A percentile compares a stretch with the other conserved stretches of the same genome.
These are phyloP conservation scores for Florisuga fusca DNA, from an alignment of 2,797 vertebrate genomes.

Conservation along the genomic window DNA sequence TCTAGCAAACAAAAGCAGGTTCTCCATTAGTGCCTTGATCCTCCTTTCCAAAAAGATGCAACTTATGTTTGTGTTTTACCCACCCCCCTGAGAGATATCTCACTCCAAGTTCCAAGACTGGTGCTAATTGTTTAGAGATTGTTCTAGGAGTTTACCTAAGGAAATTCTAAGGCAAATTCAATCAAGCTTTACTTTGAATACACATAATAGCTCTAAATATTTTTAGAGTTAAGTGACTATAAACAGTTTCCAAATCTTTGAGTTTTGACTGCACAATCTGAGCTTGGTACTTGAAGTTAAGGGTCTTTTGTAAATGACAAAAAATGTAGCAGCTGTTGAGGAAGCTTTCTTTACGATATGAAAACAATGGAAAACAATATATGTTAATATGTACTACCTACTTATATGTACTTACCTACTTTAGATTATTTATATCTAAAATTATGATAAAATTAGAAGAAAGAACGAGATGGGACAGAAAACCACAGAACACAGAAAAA, in stretches of 20 bases:
- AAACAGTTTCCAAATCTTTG: neutral
- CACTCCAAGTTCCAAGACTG: neutral
- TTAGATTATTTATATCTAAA: neutral
- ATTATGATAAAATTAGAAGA: neutral
- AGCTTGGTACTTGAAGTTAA: neutral
- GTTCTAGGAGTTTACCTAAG: neutral
- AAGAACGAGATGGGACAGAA: neutral
- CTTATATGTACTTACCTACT: neutral
- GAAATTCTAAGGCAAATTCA: slow-evolving; percentile 28
- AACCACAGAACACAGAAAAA: neutral
- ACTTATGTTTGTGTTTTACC: neutral
- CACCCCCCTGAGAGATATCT: neutral
- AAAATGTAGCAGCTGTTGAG: neutral
- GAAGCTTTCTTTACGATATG: neutral
- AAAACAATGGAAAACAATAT: neutral
- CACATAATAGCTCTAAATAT: neutral
- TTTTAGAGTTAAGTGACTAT: neutral
- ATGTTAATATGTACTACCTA: neutral
- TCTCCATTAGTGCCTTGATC: neutral
- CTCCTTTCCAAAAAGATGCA: neutral
- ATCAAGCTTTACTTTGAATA: neutral
- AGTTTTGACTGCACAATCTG: neutral
- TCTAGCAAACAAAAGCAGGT: neutral
- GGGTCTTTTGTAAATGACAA: neutral
- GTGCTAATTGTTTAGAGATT: neutral